Conservation (phyloP, 2,888 invertebrate species). For the Gastrophysa polygoni region DNA sequence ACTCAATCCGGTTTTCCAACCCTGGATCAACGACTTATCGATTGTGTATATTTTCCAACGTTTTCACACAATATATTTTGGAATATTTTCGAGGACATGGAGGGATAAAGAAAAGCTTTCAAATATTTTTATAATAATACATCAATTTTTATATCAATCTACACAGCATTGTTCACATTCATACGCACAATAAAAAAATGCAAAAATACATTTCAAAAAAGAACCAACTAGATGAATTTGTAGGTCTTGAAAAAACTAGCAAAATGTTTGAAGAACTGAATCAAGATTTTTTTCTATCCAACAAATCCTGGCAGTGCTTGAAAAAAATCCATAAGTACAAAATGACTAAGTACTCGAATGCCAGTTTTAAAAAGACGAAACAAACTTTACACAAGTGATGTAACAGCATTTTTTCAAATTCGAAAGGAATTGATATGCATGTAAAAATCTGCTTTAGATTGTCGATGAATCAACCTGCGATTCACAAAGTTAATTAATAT, state of each 20-base stretch:
- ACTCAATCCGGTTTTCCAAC: too few relatives aligned
- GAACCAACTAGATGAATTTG: constrained; percentile 21
- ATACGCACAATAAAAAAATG: constrained; percentile 51
- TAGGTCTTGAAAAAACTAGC: constrained; percentile 33
- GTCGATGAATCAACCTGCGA: constrained; percentile 4
- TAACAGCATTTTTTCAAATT: constrained; percentile 27
- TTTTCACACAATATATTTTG: too few relatives aligned
- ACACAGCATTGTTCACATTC: constrained; percentile 54
- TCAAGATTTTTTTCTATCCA: constrained; percentile 12
- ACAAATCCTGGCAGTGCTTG: constrained; percentile 33
- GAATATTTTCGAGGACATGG: not conserved
- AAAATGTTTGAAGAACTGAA: constrained; percentile 19
- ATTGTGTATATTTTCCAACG: too few relatives aligned
- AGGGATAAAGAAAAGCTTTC: constrained; percentile 14
- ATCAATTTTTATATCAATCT: constrained; percentile 55
- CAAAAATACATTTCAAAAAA: constrained; percentile 38
- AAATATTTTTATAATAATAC: constrained; percentile 51
- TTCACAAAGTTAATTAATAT: too few relatives aligned
- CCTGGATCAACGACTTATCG: too few relatives aligned
- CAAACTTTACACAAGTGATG: constrained; percentile 29
- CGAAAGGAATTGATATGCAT: constrained; percentile 20
- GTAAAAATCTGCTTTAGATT: constrained; percentile 17
- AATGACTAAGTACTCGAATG: constrained; percentile 29
- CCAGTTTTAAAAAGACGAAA: constrained; percentile 26
- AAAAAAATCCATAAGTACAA: constrained; percentile 28